Evolutionary conservation across 2,888 invertebrate genomes (phyloP), one percentile per base, ranked within the genome.

Genomic region (Lobophora halterata): DNA sequence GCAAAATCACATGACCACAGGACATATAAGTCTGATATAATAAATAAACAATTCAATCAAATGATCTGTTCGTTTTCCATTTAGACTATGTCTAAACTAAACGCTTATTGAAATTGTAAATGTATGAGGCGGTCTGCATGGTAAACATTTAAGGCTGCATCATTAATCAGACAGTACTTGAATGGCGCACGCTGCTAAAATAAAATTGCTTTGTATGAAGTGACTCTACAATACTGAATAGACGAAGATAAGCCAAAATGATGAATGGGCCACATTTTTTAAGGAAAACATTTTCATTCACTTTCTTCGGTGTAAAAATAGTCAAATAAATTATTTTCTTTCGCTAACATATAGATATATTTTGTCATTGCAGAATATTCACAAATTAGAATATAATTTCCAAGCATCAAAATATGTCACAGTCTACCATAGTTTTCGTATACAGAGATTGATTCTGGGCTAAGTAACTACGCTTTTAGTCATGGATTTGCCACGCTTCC

Each of bases 31-130:
- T n/a, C n/a, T n/a, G n/a, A n/a, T n/a, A n/a, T n/a, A n/a, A n/a
- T n/a, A n/a, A n/a, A n/a, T n/a, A n/a, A n/a, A n/a, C n/a, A n/a
- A n/a, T n/a, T n/a, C n/a, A n/a, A n/a, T n/a, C n/a, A n/a, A 25
- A 14, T 13, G 4, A 8, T 17, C 17, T 12, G 20, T 25, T 19
- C 19, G 2, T 6, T 17, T 21, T 10, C 27, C 5, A 16, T 8
- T 16, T 27, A 30, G 20, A 21, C 34, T 35, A 14, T 29, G 16
- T 3, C 14, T n/a, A 9, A 21, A 11, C n/a, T n/a, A 6, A 17
- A 17, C 18, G 33, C 38, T 32, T 20, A 39, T 53, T 51, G 49
- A 40, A 39, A 45, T 49, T 33, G 36, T 42, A 37, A 41, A 53
- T 48, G 27, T 37, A 44, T 48, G 34, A 39, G 38, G 37, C 33